Evolutionary conservation across 1,140 invertebrate species (phyloP), one percentile per base, ranked within the genome.

Genomic region (Drosophila malerkotliana): DNA sequence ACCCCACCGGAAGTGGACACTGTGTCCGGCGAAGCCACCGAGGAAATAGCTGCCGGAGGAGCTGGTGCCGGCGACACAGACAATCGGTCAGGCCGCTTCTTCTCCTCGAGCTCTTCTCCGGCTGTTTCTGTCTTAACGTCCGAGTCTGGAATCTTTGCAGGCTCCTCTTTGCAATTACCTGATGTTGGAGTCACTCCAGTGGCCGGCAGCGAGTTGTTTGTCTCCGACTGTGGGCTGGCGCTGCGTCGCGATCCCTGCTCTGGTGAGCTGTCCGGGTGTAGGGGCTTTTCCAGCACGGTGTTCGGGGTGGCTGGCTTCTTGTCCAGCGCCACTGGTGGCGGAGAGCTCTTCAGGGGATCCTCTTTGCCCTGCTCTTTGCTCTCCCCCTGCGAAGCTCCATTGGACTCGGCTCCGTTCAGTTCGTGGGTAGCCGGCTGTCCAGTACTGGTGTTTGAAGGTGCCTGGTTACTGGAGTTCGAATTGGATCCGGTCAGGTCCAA

Each of bases 401-500:
- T 83, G 7, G 83, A 81, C 18, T 90, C 81, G n/a, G 79, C 66
- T 7, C 87, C 78, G 3, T 88, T 81, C 0, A 89, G 47, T 44
- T 90, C 88, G 18, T 90, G 88, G 12, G 53, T 64, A 8, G 53
- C 49, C 0, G 83, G 55, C 9, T 54, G 83, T 7, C 88, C 69
- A 51, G 78, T 91, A 51, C 87, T 87, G 6, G 82, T 66, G 7
- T 75, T 83, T 1, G 90, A 91, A 14, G 89, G 73, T 0, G 88
- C 77, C 66, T 90, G 87, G 48, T 89, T 85, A 51, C 88, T 91
- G 10, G 91, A 90, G 37, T 91, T 91, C 9, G 90, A 91, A 45
- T 91, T 91, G 24, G 88, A 90, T 10, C 90, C 90, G 9, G 90
- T 91, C 15, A 91, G 30, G 61, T 91, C 90, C n/a, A 91, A 55